phyloP scores from a whole-genome alignment of 1,140 invertebrate species.

The Leptinotarsa texana region DNA sequence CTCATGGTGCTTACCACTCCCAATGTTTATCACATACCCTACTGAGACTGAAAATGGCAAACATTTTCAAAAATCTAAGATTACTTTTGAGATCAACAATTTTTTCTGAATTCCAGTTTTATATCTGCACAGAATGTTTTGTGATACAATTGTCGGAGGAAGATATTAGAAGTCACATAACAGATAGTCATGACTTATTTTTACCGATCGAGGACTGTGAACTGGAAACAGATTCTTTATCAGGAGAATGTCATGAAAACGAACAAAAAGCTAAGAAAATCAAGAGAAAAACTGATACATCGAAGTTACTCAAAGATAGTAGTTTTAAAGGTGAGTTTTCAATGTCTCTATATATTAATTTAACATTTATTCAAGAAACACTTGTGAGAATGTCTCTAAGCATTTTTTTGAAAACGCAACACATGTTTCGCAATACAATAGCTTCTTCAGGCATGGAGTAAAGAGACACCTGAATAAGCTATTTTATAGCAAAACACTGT shows the following conservation, averaged over 20 bases:
- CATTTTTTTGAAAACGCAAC: too few species aligned
- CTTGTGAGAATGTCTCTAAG: too few species aligned
- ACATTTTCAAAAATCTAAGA: too few species aligned
- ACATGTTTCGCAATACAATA: too few species aligned
- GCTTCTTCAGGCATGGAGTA: too few species aligned
- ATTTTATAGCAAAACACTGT: too few species aligned
- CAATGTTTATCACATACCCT: too few species aligned
- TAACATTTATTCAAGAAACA: too few species aligned
- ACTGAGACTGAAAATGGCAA: too few species aligned
- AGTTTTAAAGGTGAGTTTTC: not conserved
- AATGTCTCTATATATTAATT: not conserved
- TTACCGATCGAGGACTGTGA: constrained; percentile 28
- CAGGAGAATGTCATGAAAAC: constrained; percentile 23
- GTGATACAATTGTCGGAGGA: constrained; percentile 21
- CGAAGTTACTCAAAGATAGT: not conserved
- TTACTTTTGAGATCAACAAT: too few species aligned
- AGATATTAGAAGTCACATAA: constrained; percentile 37
- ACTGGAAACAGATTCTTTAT: not conserved
- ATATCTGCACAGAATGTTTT: constrained; percentile 31
- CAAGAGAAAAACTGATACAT: not conserved
- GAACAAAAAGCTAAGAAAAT: not conserved
- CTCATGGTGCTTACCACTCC: too few species aligned
- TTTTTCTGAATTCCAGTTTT: constrained; percentile 27
- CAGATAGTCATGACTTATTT: constrained; percentile 25
- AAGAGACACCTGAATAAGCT: too few species aligned